Evolutionary conservation across 1,140 invertebrate genomes (phyloP), one percentile per base, ranked within the genome.

Genomic region (Cepaea nemoralis): DNA sequence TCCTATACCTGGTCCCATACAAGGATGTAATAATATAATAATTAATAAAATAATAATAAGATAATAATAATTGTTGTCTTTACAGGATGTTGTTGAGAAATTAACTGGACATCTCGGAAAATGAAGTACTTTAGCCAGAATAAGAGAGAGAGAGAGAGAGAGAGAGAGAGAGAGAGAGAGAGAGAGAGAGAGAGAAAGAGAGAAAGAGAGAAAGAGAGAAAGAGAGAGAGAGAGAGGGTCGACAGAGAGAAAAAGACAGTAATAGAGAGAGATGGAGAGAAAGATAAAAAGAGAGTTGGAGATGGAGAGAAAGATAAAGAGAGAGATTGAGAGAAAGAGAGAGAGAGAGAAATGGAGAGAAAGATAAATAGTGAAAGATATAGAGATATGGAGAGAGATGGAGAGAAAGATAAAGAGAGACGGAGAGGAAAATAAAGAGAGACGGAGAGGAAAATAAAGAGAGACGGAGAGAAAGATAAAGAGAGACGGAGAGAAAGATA

Each of bases 221-320:
- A 74, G 71, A 45, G 39, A 74, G 39, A 74, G 39, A 40, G 37
- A 48, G 39, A 45, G 22, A 74, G 71, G 12, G 71, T 3, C 14
- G 39, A 27, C 8, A n/a, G 8, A 27, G 71, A 48, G 71, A 16
- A 24, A 74, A 5, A 70, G 39, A 40, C 10, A 70, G 31, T 33
- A 40, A 3, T 8, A 10, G 67, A 37, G 16, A 37, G 12, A 6
- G 67, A 16, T 22, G 31, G 67, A 10, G 12, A n/a, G 37, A 74
- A 31, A 48, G 42, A 74, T 6, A 74, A 31, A 48, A 31, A 27
- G 71, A 8, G 42, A n/a, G n/a, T n/a, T n/a, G n/a, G n/a, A n/a
- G n/a, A n/a, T n/a, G n/a, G n/a, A n/a, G n/a, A n/a, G n/a, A n/a
- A 27, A 31, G 39, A 40, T 24, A 6, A 27, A 48, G 27, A 40